phyloP scores from a whole-genome alignment of 2,888 invertebrate species.

The Alsophila aescularia region DNA sequence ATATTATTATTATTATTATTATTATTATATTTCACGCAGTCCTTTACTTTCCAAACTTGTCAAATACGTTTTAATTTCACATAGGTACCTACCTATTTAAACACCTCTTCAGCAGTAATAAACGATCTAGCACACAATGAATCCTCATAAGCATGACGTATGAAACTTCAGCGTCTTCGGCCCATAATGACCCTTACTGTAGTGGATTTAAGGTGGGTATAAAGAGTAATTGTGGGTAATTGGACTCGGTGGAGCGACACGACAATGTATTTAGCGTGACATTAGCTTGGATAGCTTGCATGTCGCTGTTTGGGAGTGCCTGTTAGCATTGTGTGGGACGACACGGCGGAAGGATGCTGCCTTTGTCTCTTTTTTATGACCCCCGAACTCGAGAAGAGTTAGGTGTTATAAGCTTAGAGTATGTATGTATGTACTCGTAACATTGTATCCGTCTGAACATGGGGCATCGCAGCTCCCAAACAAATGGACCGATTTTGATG shows the following conservation, averaged over 20 bases:
- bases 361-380: too few species aligned
- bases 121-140: constrained; percentile 24
- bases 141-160: constrained; percentile 26
- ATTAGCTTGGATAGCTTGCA: constrained; percentile 56
- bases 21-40: too few species aligned
- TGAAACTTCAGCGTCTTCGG: constrained; percentile 5
- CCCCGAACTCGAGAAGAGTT: too few species aligned
- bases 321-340: constrained; percentile 34
- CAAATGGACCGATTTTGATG: too few species aligned
- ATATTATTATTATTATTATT: too few species aligned
- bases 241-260: constrained; percentile 52
- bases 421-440: too few species aligned
- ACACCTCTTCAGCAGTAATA: constrained; percentile 6
- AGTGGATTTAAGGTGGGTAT: not conserved
- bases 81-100: too few species aligned
- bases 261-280: constrained; percentile 65
- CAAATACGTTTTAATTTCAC: constrained; percentile 17
- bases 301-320: constrained; percentile 28
- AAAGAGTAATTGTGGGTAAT: constrained; percentile 42
- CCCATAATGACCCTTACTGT: constrained; percentile 24
- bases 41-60: constrained; percentile 1
- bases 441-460: too few species aligned
- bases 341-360: constrained; percentile 10
- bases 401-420: too few species aligned
- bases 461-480: too few species aligned